Conservation (phyloP, 2,888 invertebrate genomes). For the Nebria brevicollis region DNA sequence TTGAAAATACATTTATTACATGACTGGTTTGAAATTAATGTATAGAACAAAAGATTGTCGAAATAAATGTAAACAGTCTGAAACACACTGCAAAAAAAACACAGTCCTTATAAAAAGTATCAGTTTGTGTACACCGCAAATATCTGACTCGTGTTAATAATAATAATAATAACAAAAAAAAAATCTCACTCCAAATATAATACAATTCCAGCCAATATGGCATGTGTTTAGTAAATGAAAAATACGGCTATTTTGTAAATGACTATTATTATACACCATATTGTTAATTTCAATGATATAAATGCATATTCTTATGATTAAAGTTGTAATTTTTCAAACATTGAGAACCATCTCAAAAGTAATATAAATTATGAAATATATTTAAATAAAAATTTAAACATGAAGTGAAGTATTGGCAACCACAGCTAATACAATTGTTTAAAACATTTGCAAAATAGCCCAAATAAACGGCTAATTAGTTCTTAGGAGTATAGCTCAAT, state of each 20-base stretch:
- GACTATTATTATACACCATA: slow-evolving; percentile 13
- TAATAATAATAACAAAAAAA: background rate
- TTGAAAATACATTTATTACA: slow-evolving; percentile 11
- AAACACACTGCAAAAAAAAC: background rate
- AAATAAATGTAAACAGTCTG: background rate
- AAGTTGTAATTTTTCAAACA: background rate
- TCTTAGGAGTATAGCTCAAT: slow-evolving; percentile 28
- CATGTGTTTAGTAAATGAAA: slow-evolving; percentile 46
- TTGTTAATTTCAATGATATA: background rate
- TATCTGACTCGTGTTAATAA: slow-evolving; percentile 32
- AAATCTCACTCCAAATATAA: slow-evolving; percentile 12
- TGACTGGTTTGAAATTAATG: slow-evolving; percentile 2
- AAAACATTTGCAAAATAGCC: slow-evolving; percentile 43
- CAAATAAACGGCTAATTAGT: slow-evolving; percentile 41
- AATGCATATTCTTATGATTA: background rate
- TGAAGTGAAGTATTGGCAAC: too few species aligned
- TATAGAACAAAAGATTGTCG: slow-evolving; percentile 6
- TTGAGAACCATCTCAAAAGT: too few species aligned
- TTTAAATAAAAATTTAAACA: too few species aligned
- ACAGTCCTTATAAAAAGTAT: background rate
- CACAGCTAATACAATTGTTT: too few species aligned
- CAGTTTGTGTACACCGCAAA: slow-evolving; percentile 23
- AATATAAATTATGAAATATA: too few species aligned
- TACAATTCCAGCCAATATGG: slow-evolving; percentile 45
- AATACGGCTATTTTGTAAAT: slow-evolving; percentile 45